Conservation (phyloP, 2,113 vertebrate genomes). For the Atrichornis clamosus region DNA sequence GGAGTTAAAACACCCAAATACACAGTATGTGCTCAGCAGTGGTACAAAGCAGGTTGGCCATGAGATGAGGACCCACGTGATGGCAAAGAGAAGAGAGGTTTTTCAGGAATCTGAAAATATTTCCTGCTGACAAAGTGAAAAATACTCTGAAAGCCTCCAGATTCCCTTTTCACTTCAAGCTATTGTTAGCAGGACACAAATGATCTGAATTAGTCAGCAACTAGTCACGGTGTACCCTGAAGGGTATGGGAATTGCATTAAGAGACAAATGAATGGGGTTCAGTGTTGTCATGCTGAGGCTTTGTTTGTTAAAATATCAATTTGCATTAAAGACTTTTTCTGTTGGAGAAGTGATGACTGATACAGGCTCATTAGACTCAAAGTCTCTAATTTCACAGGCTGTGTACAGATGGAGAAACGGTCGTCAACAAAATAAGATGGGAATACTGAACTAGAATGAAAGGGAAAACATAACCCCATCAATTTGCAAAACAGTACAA, state of each 20-base stretch:
- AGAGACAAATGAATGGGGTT: not conserved
- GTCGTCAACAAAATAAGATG: not conserved
- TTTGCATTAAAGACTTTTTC: not conserved
- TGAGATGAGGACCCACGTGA: not conserved
- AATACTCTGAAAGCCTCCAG: not conserved
- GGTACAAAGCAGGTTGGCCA: not conserved
- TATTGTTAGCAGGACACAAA: not conserved
- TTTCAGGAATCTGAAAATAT: not conserved
- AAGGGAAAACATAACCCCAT: not conserved
- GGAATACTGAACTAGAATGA: not conserved
- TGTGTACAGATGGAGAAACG: conserved; percentile 20
- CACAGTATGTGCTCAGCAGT: fast-evolving
- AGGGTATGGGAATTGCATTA: not conserved
- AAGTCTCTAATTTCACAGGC: not conserved
- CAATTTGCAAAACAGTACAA: not conserved
- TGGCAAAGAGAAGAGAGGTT: not conserved
- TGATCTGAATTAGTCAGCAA: not conserved
- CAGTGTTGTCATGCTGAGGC: not conserved
- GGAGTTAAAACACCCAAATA: not conserved
- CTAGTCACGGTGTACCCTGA: not conserved
- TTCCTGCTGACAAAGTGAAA: not conserved
- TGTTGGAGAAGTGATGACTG: not conserved
- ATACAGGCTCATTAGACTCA: not conserved
- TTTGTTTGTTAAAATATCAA: not conserved
- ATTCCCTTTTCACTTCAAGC: not conserved